These are phyloP conservation scores for Mystacornis crossleyi DNA, from an alignment of 2,113 vertebrate species.

Conservation along the genomic window DNA sequence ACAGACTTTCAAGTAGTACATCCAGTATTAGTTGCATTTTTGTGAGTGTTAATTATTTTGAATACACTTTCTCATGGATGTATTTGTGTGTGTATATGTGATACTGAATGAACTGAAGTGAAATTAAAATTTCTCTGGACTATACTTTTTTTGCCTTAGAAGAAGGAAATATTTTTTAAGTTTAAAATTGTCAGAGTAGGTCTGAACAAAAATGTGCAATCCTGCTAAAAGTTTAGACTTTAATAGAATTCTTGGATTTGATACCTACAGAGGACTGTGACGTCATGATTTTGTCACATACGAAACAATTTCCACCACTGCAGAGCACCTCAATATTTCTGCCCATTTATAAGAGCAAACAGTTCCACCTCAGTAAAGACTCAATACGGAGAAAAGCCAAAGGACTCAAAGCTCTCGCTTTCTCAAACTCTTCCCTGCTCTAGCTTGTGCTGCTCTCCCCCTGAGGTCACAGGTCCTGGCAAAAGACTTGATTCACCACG, in stretches of 20 bases:
- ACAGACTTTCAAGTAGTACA: background rate
- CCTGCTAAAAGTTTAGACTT: background rate
- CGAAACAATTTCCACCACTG: background rate
- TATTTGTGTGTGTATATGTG: background rate
- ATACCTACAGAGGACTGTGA: background rate
- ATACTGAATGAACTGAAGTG: background rate
- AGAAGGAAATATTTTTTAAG: background rate
- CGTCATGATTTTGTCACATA: background rate
- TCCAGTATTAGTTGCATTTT: background rate
- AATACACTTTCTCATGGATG: background rate
- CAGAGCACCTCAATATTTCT: background rate
- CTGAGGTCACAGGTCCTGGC: background rate
- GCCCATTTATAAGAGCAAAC: background rate
- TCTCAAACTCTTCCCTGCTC: background rate
- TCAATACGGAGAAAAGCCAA: background rate
- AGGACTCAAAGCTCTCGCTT: background rate
- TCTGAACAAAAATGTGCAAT: background rate
- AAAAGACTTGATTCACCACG: rapidly evolving
- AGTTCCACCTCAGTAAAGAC: background rate
- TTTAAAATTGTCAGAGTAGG: background rate
- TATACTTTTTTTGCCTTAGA: background rate
- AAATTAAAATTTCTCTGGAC: background rate
- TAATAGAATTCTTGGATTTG: background rate
- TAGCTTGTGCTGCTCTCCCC: background rate
- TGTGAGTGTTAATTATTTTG: background rate